These are phyloP conservation scores for Glyptemys insculpta DNA, from an alignment of 2,797 vertebrate genomes.

Conservation along the genomic window DNA sequence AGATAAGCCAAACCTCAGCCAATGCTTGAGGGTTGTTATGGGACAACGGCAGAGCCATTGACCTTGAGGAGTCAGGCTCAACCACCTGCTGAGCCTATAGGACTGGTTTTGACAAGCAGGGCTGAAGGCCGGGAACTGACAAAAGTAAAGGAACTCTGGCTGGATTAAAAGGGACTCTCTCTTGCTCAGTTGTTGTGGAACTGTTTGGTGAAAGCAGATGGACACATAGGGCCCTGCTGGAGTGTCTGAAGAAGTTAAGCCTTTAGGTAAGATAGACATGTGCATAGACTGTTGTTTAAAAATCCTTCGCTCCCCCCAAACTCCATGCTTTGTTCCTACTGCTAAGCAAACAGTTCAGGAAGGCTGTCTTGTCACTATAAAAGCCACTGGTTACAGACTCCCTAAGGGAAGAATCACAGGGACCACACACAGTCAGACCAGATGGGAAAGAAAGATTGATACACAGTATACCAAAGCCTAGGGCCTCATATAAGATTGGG, in stretches of 20 bases:
- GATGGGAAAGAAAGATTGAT: not conserved
- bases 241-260: not conserved
- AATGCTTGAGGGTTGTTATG: no score
- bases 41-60: no score
- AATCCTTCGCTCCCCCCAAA: not conserved
- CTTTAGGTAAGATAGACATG: not conserved
- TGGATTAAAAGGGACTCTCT: not conserved
- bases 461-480: not conserved
- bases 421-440: not conserved
- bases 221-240: not conserved
- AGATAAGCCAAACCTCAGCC: no score
- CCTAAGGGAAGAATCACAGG: not conserved
- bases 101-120: not conserved
- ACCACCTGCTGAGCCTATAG: not conserved
- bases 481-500: not conserved
- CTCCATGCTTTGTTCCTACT: not conserved
- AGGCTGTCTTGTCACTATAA: not conserved
- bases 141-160: not conserved
- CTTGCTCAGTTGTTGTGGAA: not conserved
- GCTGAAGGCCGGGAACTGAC: not conserved
- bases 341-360: not conserved
- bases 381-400: not conserved
- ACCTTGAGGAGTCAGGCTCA: not conserved
- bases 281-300: not conserved
- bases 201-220: not conserved